A percentile compares a stretch with the other conserved stretches of the same genome.
phyloP scores from a whole-genome alignment of 2,888 invertebrate species.

The Lampropteryx suffumata region DNA sequence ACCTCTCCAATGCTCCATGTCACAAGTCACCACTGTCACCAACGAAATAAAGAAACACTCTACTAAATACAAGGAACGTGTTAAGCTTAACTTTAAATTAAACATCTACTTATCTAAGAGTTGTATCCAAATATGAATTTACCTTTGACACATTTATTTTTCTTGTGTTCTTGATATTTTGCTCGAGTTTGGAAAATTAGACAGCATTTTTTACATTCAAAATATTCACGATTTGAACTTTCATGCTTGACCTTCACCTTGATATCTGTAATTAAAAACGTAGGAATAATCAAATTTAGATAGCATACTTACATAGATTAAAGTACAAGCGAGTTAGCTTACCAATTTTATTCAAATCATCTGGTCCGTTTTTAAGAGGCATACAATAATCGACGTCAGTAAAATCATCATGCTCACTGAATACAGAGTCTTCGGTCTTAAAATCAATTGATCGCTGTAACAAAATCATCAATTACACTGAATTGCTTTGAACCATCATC shows the following conservation, averaged over 20 bases:
- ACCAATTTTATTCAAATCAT: conserved; percentile 31
- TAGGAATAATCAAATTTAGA: too few relatives aligned
- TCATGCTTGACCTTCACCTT: conserved; percentile 27
- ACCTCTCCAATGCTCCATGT: too few relatives aligned
- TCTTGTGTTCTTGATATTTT: conserved; percentile 46
- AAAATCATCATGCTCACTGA: conserved; percentile 50
- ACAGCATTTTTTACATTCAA: conserved; percentile 50
- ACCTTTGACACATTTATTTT: conserved; percentile 56
- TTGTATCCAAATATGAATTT: background rate
- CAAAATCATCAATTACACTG: background rate
- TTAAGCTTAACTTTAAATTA: too few relatives aligned
- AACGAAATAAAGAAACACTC: too few relatives aligned
- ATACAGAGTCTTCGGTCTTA: conserved; percentile 53
- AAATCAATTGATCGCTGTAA: conserved; percentile 39
- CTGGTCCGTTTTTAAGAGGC: conserved; percentile 38
- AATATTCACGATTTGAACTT: conserved; percentile 16
- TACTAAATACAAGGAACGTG: too few relatives aligned
- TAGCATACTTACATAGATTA: too few relatives aligned
- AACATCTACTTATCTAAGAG: too few relatives aligned
- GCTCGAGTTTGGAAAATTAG: conserved; percentile 40
- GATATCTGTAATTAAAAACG: conserved; percentile 31
- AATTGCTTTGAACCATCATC: too few relatives aligned
- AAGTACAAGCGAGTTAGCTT: background rate
- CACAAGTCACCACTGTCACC: too few relatives aligned
- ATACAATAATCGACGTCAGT: conserved; percentile 51